Evolutionary conservation across 2,888 invertebrate genomes (phyloP).

Genomic region (Thymelicus sylvestris): DNA sequence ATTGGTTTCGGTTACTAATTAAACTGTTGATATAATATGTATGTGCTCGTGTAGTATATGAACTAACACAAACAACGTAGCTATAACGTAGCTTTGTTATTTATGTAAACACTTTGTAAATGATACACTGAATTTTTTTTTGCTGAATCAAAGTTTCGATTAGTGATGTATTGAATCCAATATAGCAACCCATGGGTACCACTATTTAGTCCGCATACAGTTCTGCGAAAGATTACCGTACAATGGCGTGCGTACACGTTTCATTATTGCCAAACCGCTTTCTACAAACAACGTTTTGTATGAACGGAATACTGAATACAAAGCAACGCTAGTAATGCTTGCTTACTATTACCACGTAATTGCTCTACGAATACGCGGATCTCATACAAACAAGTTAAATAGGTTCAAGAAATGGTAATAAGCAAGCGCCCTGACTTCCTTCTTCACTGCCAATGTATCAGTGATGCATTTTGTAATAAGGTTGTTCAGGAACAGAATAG

Average conservation of each 20-base stretch:
- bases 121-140: background rate
- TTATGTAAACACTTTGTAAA: background rate
- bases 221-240: constrained; percentile 82
- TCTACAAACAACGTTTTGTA: constrained; percentile 71
- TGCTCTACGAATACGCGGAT: constrained; percentile 30
- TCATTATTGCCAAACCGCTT: constrained; percentile 81
- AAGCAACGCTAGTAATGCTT: constrained; percentile 36
- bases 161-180: background rate
- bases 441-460: too few relatives aligned
- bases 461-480: too few relatives aligned
- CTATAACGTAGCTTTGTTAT: background rate
- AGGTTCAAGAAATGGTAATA: constrained; percentile 16
- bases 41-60: background rate
- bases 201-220: constrained; percentile 34
- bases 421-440: too few relatives aligned
- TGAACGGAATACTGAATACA: constrained; percentile 71
- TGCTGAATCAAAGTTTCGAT: constrained; percentile 2
- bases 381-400: constrained; percentile 28
- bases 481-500: too few relatives aligned
- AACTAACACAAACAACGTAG: background rate
- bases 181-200: background rate
- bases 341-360: constrained; percentile 25
- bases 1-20: background rate
- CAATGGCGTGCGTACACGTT: constrained; percentile 74
- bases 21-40: background rate